Percentiles rank a stretch among this genome's conserved stretches.
phyloP scores from a whole-genome alignment of 1,140 invertebrate species.

The Heliconius himera region DNA sequence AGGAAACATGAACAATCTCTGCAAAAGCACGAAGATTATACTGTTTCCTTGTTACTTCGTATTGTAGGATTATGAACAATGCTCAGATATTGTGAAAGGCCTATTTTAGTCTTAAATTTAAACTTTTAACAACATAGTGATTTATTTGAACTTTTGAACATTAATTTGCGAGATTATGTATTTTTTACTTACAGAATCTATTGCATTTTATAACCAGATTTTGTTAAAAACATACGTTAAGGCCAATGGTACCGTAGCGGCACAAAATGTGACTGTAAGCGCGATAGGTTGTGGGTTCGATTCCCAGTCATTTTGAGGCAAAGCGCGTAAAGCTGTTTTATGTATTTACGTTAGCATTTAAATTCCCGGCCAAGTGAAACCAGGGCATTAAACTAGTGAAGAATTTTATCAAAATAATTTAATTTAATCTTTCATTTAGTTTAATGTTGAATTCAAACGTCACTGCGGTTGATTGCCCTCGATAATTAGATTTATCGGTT shows the following conservation, averaged over 20 bases:
- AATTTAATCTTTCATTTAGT: background rate
- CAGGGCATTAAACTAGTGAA: background rate
- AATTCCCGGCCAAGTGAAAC: background rate
- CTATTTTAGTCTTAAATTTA: background rate
- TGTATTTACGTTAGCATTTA: too few species aligned
- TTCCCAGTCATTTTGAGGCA: too few species aligned
- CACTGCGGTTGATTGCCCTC: conserved; percentile 3
- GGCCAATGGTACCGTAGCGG: too few species aligned
- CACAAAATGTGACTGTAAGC: too few species aligned
- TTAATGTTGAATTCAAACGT: conserved; percentile 9
- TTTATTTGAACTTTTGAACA: too few species aligned
- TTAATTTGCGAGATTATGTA: too few species aligned
- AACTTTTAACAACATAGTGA: too few species aligned
- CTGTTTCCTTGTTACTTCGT: background rate
- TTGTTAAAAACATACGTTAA: too few species aligned
- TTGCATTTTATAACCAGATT: too few species aligned
- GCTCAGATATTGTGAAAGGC: background rate
- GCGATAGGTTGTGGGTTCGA: too few species aligned
- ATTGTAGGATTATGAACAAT: conserved; percentile 13
- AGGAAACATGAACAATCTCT: conserved; percentile 20
- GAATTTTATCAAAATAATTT: background rate
- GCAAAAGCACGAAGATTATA: conserved; percentile 22
- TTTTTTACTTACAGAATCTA: too few species aligned
- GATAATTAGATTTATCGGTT: conserved; percentile 14
- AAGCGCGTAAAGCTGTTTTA: too few species aligned